Percentiles rank a stretch among this genome's conserved stretches.
Evolutionary conservation across 2,888 invertebrate species (phyloP).

Genomic region (Cinara cedri): DNA sequence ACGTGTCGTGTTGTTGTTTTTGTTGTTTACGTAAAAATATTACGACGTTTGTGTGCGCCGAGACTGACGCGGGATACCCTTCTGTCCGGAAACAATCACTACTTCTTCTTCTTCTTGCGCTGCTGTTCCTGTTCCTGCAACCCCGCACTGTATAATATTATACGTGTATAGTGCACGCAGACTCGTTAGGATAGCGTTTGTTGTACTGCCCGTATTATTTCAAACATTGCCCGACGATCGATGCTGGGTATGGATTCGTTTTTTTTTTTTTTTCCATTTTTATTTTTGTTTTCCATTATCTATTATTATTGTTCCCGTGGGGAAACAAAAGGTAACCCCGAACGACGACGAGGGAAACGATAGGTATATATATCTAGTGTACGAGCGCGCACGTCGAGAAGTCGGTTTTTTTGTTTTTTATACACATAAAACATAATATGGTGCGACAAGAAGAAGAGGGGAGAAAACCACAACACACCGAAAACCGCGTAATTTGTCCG

Average conservation of each 20-base stretch:
- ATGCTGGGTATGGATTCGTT: background rate
- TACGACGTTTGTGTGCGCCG: background rate
- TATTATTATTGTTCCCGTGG: background rate
- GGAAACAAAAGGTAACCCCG: constrained; percentile 44
- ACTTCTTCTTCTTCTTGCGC: no score
- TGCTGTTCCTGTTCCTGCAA: no score
- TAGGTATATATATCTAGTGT: background rate
- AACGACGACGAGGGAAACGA: constrained; percentile 22
- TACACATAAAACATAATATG: background rate
- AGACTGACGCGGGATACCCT: background rate
- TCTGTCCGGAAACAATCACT: background rate
- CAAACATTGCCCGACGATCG: background rate
- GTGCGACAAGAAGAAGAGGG: constrained; percentile 3
- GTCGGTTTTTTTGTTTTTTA: constrained; percentile 11
- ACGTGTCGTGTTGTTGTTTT: constrained; percentile 6
- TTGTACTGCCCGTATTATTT: background rate
- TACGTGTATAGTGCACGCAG: no score
- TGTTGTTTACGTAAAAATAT: constrained; percentile 12
- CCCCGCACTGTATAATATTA: background rate
- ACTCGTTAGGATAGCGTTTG: constrained; percentile 48
- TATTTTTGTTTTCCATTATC: constrained; percentile 14
- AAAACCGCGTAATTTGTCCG: constrained; percentile 51
- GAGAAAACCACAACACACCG: no score
- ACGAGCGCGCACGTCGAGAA: constrained; percentile 8
- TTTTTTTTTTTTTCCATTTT: constrained; percentile 8